phyloP scores from a whole-genome alignment of 2,797 vertebrate genomes.

The Dallia pectoralis region DNA sequence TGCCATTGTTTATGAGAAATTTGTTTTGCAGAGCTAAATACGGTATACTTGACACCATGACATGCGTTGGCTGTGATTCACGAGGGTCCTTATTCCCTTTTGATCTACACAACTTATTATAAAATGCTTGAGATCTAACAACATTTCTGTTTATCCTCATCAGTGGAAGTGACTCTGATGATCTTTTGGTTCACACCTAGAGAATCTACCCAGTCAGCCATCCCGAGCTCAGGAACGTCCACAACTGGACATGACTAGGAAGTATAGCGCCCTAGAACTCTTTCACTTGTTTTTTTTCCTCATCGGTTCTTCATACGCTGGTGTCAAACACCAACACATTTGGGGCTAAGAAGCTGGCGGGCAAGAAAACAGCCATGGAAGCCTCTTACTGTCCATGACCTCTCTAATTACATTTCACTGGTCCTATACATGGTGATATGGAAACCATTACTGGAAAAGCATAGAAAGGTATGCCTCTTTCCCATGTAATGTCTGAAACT shows the following conservation, averaged over 20 bases:
- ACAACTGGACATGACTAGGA: not conserved
- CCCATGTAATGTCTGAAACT: not conserved
- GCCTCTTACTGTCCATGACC: not conserved
- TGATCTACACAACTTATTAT: too few species aligned
- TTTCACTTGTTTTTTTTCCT: not conserved
- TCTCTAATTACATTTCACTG: not conserved
- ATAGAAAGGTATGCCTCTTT: not conserved
- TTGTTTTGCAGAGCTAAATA: too few species aligned
- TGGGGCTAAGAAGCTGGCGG: not conserved
- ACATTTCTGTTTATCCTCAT: too few species aligned
- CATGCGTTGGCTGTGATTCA: too few species aligned
- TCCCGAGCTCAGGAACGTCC: not conserved
- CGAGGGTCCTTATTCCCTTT: too few species aligned
- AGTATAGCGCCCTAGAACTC: not conserved
- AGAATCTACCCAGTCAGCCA: not conserved
- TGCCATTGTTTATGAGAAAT: too few species aligned
- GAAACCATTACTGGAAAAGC: constrained; percentile 3
- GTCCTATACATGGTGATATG: not conserved
- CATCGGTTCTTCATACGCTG: not conserved
- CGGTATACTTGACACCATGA: too few species aligned
- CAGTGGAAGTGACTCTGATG: too few species aligned
- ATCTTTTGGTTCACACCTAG: too few species aligned
- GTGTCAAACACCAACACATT: not conserved
- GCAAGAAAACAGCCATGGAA: not conserved
- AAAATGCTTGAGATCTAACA: too few species aligned